These are phyloP conservation scores for Lepidocyrtinus sp. DNA, from an alignment of 2,888 invertebrate genomes.

Conservation along the genomic window DNA sequence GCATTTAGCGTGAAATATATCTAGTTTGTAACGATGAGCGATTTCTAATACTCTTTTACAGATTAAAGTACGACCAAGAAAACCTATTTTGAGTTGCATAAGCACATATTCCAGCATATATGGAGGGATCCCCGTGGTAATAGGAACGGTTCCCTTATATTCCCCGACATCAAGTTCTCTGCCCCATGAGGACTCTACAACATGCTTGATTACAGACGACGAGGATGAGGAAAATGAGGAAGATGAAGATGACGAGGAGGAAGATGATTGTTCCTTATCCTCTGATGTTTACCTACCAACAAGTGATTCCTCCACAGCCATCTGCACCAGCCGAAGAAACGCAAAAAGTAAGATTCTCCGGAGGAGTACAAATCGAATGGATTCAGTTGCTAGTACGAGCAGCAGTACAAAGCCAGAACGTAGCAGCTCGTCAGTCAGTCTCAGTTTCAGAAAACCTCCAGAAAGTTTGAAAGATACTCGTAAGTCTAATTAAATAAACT, in stretches of 20 bases:
- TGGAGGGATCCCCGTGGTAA: constrained; percentile 59
- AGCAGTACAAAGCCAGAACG: constrained; percentile 52
- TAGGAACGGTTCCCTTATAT: constrained; percentile 57
- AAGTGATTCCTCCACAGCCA: constrained; percentile 51
- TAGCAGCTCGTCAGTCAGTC: constrained; percentile 47
- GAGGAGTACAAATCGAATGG: constrained; percentile 48
- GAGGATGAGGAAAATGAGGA: constrained; percentile 45
- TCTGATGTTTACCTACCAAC: constrained; percentile 60
- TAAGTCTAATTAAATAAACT: neutral
- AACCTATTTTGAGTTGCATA: constrained; percentile 60
- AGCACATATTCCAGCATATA: constrained; percentile 55
- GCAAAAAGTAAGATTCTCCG: constrained; percentile 63
- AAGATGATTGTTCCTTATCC: constrained; percentile 47
- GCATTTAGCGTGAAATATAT: neutral
- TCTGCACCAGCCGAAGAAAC: constrained; percentile 50
- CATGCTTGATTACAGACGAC: constrained; percentile 43
- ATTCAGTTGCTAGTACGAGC: constrained; percentile 43
- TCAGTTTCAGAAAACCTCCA: constrained; percentile 38
- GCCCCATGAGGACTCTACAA: constrained; percentile 56
- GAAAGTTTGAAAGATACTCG: constrained; percentile 47
- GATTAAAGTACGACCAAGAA: constrained; percentile 63
- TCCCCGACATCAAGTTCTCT: constrained; percentile 52
- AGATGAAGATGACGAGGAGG: constrained; percentile 40
- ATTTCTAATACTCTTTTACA: constrained; percentile 21
- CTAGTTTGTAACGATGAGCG: too few species aligned